Evolutionary conservation across 2,113 vertebrate species (phyloP), one percentile per base, ranked within the genome.

Genomic region (Pipra filicauda): DNA sequence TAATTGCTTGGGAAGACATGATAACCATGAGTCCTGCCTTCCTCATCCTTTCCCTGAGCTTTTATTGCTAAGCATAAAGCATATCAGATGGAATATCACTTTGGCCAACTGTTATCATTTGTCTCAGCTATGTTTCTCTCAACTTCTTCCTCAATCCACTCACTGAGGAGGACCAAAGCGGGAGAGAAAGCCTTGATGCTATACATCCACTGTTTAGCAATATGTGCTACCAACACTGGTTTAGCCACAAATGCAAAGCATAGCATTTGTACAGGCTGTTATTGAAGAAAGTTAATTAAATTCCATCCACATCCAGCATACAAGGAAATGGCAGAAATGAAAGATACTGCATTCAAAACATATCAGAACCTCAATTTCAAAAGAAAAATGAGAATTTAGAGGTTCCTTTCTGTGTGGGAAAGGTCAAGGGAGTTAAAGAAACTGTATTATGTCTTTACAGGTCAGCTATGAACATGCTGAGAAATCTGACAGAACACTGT

Each of bases 111-210:
- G 11, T 3, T 12, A 39, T 27, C 30, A 52, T 13, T 24, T 22
- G 13, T 61, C 22, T 57, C 37, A 81, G 23, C 14, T 82, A 5
- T 33, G 20, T 62, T 11, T 6, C 7, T 28, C 27, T 13, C 69
- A 86, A 3, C 4, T 43, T 69, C 39, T 73, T 52, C 16, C 21
- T 24, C 23, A 66, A 8, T 2, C 11, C 26, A 37, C 18, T 14
- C 52, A 33, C 22, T 49, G 26, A 33, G 11, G 12, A 41, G 2
- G 1, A 7, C 8, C 4, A 6, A 49, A 54, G 3, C 4, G 5
- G 18, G 8, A 59, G 10, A 20, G 6, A 72, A 52, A 66, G 3
- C 26, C 31, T 41, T 13, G 37, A 28, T 5, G 2, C 22, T 46
- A 4, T 76, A 12, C 6, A 39, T 43, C 4, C 5, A 22, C 8